These are phyloP conservation scores for Athalia rosae DNA, from an alignment of 2,888 invertebrate species.

Conservation along the genomic window DNA sequence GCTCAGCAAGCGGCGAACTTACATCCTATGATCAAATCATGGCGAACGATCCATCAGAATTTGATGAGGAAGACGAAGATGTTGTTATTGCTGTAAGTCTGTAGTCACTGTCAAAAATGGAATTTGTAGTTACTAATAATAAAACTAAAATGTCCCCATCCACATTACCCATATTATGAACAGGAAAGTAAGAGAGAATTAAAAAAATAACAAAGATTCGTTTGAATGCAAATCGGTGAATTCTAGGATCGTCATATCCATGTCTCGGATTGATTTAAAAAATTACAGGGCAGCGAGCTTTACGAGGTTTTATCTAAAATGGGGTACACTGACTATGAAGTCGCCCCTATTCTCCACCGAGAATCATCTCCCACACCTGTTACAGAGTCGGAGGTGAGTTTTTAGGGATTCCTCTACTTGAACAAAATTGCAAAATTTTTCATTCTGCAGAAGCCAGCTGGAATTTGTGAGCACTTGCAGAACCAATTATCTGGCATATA, in stretches of 20 bases:
- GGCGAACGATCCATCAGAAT: background rate
- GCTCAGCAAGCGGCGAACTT: too few species aligned
- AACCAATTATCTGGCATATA: background rate
- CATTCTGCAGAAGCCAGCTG: constrained; percentile 3
- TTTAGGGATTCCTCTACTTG: constrained; percentile 1
- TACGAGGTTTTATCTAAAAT: constrained; percentile 61
- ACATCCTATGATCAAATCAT: background rate
- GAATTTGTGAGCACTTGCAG: background rate
- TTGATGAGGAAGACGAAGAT: constrained; percentile 62
- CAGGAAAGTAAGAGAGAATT: too few species aligned
- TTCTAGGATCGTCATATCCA: constrained; percentile 7
- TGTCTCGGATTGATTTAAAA: constrained; percentile 8
- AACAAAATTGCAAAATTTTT: background rate
- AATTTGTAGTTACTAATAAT: constrained; percentile 11
- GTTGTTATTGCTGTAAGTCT: constrained; percentile 64
- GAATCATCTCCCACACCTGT: background rate
- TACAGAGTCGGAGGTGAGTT: background rate
- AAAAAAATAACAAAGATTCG: too few species aligned
- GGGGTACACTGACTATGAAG: constrained; percentile 67
- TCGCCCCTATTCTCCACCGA: constrained; percentile 48
- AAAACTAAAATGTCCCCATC: constrained; percentile 14
- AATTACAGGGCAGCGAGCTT: constrained; percentile 64
- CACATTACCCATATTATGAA: constrained; percentile 23
- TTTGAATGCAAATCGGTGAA: too few species aligned
- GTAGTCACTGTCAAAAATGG: constrained; percentile 15